Base-by-base conservation (phyloP, 2,888 invertebrate genomes). In the Platypus cylindrus region DNA sequence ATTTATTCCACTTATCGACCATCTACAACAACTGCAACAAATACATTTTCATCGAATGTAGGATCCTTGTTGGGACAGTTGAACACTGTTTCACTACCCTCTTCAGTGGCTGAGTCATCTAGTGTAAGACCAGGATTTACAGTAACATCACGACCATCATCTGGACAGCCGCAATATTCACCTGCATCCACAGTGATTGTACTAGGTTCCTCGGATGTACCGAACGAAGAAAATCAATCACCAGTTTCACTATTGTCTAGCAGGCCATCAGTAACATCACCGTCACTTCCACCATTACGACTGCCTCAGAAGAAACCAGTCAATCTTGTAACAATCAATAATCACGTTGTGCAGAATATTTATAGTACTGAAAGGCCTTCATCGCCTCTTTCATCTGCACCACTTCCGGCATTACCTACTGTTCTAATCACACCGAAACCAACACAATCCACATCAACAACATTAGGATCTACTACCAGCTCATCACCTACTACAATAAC, bases 401-500 rank as follows among this genome's bases (percentile, higher is more conserved):
- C 68, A 5, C 68, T 72, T 17, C 63, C 63, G 33, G 73, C 76
- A 7, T 67, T 69, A 1, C 73, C 77, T 2, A 76, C 77, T 0
- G 65, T 77, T 4, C 62, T 75, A 3, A 78, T 78, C 8, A 79
- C 79, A 3, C 78, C 78, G 3, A 79, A 78, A 53, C 79, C 78
- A 2, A 67, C 69, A 1, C 53, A 55, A 14, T 48, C 53, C 2
- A 50, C 52, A 11, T 48, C 56, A 1, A 38, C 45, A n/a, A 38
- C 46, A 29, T n/a, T n/a, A n/a, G n/a, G n/a, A n/a, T 27, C 27
- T 11, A 27, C 27, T 5, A 18, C 17, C 13, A 14, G 54, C 1
- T 34, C 45, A 11, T 5, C 9, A 12, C 25, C 37, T 9, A 23
- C 32, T 7, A 15, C 36, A 9, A 30, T 47, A 45, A 51, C 31